These are phyloP conservation scores for Propithecus deckenii DNA, from an alignment of 2,797 vertebrate genomes.

Conservation along the genomic window DNA sequence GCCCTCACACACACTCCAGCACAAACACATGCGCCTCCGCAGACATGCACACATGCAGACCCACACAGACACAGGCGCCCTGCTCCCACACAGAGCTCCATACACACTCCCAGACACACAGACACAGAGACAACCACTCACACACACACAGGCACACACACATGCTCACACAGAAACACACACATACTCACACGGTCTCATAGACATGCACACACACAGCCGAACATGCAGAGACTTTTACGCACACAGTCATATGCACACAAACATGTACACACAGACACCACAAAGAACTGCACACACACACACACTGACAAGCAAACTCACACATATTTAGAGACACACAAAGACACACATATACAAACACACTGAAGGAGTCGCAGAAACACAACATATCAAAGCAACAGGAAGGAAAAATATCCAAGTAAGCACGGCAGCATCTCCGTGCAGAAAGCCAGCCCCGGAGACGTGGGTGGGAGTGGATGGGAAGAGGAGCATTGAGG, in stretches of 20 bases:
- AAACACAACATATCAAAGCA: neutral
- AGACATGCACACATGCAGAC: neutral
- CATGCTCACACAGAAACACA: neutral
- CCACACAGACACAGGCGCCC: neutral
- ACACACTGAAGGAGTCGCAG: neutral
- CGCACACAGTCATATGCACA: neutral
- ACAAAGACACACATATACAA: neutral
- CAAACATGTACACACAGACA: neutral
- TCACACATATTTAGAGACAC: conserved; percentile 11
- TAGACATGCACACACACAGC: neutral
- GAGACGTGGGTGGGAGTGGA: neutral
- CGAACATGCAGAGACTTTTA: neutral
- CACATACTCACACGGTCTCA: neutral
- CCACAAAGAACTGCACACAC: neutral
- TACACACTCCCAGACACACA: neutral
- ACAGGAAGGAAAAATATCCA: neutral
- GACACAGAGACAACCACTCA: neutral
- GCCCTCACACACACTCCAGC: neutral
- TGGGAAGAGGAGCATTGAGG: too few relatives aligned
- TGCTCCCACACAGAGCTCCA: neutral
- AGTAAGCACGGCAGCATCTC: neutral
- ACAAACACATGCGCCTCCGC: neutral
- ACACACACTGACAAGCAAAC: neutral
- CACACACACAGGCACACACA: neutral
- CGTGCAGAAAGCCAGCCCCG: neutral